Conservation (phyloP, 2,888 invertebrate genomes). For the Apotomis turbidana region DNA sequence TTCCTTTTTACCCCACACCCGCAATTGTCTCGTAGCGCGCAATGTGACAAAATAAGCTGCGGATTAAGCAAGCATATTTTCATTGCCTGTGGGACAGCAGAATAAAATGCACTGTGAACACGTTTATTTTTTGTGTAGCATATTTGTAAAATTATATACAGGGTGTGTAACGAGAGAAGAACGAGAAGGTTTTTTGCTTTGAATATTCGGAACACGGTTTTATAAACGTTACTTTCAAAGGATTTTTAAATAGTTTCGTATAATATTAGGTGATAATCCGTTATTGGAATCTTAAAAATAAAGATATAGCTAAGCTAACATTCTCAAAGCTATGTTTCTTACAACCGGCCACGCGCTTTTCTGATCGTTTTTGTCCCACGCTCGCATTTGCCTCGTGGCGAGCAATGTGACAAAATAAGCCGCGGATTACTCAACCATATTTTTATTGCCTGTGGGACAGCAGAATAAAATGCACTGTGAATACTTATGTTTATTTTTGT, state of each 20-base stretch:
- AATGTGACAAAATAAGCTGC: conserved; percentile 31
- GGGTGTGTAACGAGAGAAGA: not conserved
- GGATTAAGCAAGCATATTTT: conserved; percentile 30
- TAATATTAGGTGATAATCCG: too few relatives aligned
- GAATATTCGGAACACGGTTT: too few relatives aligned
- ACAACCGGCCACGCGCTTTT: conserved; percentile 52
- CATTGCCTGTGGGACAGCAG: conserved; percentile 9
- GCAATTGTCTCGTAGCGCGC: conserved; percentile 25
- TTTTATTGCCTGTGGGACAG: conserved; percentile 18
- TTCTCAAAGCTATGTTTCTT: conserved; percentile 60
- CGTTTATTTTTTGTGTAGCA: not conserved
- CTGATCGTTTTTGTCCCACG: conserved; percentile 53
- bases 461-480: conserved; percentile 12
- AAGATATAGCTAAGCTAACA: conserved; percentile 39
- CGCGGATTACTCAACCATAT: conserved; percentile 24
- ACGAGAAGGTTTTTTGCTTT: too few relatives aligned
- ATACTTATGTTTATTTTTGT: conserved; percentile 1
- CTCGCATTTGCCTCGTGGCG: conserved; percentile 34
- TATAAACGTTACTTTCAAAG: too few relatives aligned
- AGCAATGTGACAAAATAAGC: conserved; percentile 29
- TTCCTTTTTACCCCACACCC: conserved; percentile 51
- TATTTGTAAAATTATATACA: conserved; percentile 1
- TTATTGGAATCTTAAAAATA: too few relatives aligned
- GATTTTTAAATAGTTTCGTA: too few relatives aligned
- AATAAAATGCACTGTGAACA: conserved; percentile 18